Evolutionary conservation across 2,888 invertebrate genomes (phyloP).

Genomic region (Coleophora deauratella): DNA sequence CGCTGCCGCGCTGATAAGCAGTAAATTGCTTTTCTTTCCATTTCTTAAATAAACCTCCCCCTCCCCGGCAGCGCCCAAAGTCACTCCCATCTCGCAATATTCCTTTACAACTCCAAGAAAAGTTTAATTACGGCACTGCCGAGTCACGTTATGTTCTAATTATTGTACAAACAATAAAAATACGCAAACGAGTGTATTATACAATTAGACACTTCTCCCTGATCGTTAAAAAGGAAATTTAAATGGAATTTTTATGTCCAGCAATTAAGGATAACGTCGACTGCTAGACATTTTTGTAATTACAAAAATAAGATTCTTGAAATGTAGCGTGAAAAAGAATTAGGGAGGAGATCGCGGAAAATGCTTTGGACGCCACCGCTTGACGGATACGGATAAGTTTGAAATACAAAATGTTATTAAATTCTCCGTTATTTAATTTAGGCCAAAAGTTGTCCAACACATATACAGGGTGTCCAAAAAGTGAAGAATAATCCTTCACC

Average conservation of each 20-base stretch:
- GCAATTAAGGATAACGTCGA: conserved; percentile 74
- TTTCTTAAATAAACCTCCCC: conserved; percentile 57
- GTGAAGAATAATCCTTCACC: too few relatives aligned
- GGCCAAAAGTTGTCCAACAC: too few relatives aligned
- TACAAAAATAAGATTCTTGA: conserved; percentile 75
- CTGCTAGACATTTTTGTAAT: conserved; percentile 74
- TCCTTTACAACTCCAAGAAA: conserved; percentile 56
- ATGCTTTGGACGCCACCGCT: conserved; percentile 45
- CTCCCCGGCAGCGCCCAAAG: conserved; percentile 28
- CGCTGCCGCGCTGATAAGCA: conserved; percentile 59
- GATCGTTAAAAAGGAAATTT: conserved; percentile 75
- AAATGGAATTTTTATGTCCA: conserved; percentile 76
- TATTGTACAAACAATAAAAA: conserved; percentile 73
- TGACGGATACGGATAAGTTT: conserved; percentile 54
- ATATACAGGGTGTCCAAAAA: too few relatives aligned
- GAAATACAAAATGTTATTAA: conserved; percentile 22
- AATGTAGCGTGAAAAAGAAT: conserved; percentile 75
- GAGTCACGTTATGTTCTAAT: conserved; percentile 71
- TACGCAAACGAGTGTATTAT: conserved; percentile 75
- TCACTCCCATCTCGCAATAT: conserved; percentile 51
- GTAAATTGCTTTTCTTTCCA: conserved; percentile 69
- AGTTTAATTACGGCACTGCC: conserved; percentile 64
- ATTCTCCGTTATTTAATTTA: too few relatives aligned
- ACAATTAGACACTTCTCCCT: conserved; percentile 72
- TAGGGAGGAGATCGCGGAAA: conserved; percentile 61